These are phyloP conservation scores for Silurus meridionalis DNA, from an alignment of 2,113 vertebrate species.

Conservation along the genomic window DNA sequence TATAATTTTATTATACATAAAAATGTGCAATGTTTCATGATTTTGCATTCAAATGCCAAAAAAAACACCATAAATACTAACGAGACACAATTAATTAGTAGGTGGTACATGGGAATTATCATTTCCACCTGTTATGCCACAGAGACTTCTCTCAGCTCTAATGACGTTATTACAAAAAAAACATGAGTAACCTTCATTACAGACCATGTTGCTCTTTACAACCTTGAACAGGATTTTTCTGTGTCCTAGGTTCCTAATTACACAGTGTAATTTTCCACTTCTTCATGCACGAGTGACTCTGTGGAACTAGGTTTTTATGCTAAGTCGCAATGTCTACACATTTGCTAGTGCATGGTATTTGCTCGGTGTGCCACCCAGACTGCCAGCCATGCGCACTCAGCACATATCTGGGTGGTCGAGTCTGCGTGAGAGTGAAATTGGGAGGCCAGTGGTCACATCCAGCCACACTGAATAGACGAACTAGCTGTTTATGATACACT, in stretches of 20 bases:
- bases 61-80: background rate
- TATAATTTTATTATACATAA: background rate
- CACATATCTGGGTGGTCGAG: slow-evolving; percentile 60
- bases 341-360: slow-evolving; percentile 55
- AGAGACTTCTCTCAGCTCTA: slow-evolving; percentile 15
- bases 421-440: background rate
- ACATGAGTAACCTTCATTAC: slow-evolving; percentile 12
- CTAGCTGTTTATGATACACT: background rate
- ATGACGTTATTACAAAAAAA: slow-evolving; percentile 10
- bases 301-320: slow-evolving; percentile 35
- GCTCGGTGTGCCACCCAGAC: slow-evolving; percentile 55
- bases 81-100: background rate
- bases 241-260: slow-evolving; percentile 24
- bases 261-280: slow-evolving; percentile 35
- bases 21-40: background rate
- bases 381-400: slow-evolving; percentile 57
- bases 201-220: slow-evolving; percentile 17
- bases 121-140: slow-evolving; percentile 17
- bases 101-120: background rate
- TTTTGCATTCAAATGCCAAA: background rate
- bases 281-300: slow-evolving; percentile 21
- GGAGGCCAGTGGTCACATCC: background rate
- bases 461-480: background rate
- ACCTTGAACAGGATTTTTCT: slow-evolving; percentile 32
- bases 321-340: slow-evolving; percentile 59